Conservation (phyloP, 2,113 vertebrate species). For the Elephantulus edwardii region DNA sequence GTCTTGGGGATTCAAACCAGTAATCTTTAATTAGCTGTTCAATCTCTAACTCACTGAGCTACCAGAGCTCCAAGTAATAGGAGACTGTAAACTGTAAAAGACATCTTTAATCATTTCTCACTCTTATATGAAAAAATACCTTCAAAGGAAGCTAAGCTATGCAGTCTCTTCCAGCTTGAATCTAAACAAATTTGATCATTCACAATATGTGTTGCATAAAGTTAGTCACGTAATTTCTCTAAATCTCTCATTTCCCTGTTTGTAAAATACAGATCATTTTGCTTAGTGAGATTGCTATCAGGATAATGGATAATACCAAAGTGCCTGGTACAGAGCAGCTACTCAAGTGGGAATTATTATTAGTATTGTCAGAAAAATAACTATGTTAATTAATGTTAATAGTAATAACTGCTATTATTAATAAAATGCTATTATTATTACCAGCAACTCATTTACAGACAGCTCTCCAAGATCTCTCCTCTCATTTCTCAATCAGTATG, state of each 20-base stretch:
- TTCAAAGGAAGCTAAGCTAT: neutral
- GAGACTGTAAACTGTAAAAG: neutral
- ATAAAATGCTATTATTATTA: neutral
- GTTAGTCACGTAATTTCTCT: neutral
- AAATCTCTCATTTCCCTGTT: neutral
- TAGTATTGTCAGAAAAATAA: too few species aligned
- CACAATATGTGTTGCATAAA: neutral
- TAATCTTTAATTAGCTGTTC: too few species aligned
- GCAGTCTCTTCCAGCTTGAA: neutral
- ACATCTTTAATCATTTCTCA: neutral
- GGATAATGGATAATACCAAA: too few species aligned
- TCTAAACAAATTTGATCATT: neutral
- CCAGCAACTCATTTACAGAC: neutral
- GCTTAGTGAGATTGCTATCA: neutral
- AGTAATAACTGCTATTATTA: neutral
- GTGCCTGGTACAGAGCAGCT: neutral
- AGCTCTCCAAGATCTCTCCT: neutral
- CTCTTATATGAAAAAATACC: neutral
- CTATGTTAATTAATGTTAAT: too few species aligned
- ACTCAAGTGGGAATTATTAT: neutral
- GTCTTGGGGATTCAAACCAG: too few species aligned
- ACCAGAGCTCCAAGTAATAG: neutral
- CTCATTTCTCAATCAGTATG: neutral
- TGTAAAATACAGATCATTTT: neutral
- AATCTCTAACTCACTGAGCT: too few species aligned